phyloP scores from a whole-genome alignment of 2,113 vertebrate genomes.

The Oryzias celebensis region DNA sequence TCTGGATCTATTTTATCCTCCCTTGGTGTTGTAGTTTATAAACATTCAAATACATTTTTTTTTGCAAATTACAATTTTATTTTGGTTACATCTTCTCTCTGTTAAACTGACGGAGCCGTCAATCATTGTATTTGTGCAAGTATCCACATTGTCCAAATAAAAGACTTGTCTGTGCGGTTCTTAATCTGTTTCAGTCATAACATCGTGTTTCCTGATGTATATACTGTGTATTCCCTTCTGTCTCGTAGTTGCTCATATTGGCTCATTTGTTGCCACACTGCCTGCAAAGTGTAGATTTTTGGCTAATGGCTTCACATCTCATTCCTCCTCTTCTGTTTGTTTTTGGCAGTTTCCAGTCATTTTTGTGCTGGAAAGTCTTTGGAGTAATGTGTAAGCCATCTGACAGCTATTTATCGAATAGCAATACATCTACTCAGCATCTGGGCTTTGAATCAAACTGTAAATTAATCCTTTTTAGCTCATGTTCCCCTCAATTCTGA shows the following conservation, averaged over 20 bases:
- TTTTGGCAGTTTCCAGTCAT: constrained; percentile 21
- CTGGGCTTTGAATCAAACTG: constrained; percentile 54
- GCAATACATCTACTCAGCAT: constrained; percentile 23
- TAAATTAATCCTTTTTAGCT: constrained; percentile 29
- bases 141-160: constrained; percentile 26
- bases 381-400: constrained; percentile 60
- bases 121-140: constrained; percentile 15
- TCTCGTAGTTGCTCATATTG: constrained; percentile 25
- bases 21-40: no score
- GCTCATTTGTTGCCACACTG: constrained; percentile 37
- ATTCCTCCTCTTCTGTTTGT: constrained; percentile 41
- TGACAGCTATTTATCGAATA: constrained; percentile 58
- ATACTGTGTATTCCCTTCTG: constrained; percentile 17
- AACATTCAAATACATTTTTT: no score
- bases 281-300: constrained; percentile 36
- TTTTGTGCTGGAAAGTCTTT: constrained; percentile 36
- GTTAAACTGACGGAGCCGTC: constrained; percentile 5
- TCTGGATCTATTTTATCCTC: no score
- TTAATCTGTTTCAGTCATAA: constrained; percentile 50
- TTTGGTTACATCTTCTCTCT: background rate
- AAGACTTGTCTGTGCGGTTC: background rate
- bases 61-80: no score
- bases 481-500: constrained; percentile 13
- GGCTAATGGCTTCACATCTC: constrained; percentile 45
- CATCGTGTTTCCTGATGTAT: constrained; percentile 25